These are phyloP conservation scores for Anolis apletophallus DNA, from an alignment of 2,797 vertebrate species.

Conservation along the genomic window DNA sequence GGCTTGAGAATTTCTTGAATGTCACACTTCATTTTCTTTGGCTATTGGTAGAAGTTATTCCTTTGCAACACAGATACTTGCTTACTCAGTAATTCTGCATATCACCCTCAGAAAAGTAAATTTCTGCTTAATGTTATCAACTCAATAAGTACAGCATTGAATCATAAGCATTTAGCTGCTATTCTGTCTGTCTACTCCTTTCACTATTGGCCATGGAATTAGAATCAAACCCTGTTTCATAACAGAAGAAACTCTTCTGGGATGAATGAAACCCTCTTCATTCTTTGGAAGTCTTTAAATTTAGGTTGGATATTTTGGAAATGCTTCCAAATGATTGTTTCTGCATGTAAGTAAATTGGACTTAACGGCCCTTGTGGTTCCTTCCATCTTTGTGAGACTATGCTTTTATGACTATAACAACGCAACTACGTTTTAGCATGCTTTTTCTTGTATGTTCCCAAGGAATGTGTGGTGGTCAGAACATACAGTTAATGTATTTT, in stretches of 20 bases:
- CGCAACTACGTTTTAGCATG: too few species aligned
- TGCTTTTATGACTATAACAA: too few species aligned
- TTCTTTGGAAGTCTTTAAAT: too few species aligned
- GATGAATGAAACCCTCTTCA: not conserved
- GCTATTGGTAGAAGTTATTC: not conserved
- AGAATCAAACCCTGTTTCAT: not conserved
- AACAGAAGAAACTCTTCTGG: not conserved
- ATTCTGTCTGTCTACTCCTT: not conserved
- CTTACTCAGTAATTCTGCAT: not conserved
- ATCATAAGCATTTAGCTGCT: not conserved
- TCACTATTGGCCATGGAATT: not conserved
- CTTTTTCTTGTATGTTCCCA: not conserved
- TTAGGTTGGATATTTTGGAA: not conserved
- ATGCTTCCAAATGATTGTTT: too few species aligned
- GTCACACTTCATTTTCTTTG: not conserved
- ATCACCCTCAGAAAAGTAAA: not conserved
- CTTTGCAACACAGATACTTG: not conserved
- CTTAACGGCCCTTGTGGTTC: too few species aligned
- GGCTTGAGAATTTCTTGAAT: not conserved
- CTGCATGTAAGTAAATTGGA: too few species aligned
- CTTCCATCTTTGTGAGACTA: too few species aligned
- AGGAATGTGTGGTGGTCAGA: not conserved
- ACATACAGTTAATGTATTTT: not conserved
- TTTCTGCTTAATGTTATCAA: not conserved
- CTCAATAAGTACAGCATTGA: not conserved